Conservation (phyloP, 2,888 invertebrate genomes). For the Reticulitermes lucifugus region DNA sequence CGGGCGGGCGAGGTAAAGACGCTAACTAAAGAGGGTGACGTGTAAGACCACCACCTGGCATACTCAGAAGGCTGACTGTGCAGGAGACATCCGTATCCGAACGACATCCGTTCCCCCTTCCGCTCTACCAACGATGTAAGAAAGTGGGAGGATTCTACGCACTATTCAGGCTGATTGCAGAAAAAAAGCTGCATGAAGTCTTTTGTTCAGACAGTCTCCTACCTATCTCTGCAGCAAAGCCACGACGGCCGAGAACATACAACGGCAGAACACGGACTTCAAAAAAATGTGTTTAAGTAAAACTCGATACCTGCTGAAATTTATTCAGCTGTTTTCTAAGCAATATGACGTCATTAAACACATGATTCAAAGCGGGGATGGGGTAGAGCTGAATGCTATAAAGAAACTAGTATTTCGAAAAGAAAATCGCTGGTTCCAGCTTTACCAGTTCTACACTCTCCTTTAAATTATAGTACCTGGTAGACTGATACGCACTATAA, state of each 20-base stretch:
- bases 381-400: no score
- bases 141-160: neutral
- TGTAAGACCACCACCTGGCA: conserved; percentile 29
- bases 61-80: neutral
- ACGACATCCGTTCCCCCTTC: neutral
- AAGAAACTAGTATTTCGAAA: neutral
- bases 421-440: no score
- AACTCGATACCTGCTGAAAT: neutral
- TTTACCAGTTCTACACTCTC: no score
- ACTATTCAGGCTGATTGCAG: neutral
- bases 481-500: neutral
- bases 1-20: neutral
- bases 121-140: neutral
- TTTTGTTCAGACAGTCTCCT: neutral
- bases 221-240: neutral
- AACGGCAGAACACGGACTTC: no score
- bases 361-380: neutral
- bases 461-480: no score
- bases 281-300: neutral
- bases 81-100: conserved; percentile 13
- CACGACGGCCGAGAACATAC: no score
- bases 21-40: conserved; percentile 5
- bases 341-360: conserved; percentile 16
- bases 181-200: conserved; percentile 3
- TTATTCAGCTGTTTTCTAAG: neutral